Evolutionary conservation across 2,888 invertebrate species (phyloP).

Genomic region (Fabriciana adippe): DNA sequence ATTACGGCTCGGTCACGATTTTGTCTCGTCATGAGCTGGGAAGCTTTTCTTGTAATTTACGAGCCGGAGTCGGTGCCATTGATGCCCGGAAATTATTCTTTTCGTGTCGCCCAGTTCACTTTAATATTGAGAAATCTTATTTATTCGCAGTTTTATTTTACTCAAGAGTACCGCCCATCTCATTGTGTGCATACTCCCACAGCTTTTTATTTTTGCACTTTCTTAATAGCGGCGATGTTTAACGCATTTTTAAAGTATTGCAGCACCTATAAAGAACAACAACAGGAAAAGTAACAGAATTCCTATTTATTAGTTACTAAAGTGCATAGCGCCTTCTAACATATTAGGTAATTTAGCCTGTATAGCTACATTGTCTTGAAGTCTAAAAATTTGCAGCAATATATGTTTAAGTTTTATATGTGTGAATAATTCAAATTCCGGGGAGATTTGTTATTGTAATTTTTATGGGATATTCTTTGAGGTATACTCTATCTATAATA

Average conservation of each 20-base stretch:
- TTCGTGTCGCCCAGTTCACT: constrained; percentile 50
- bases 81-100: constrained; percentile 65
- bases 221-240: constrained; percentile 22
- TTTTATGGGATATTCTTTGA: too few species aligned
- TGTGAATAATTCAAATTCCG: too few species aligned
- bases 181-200: constrained; percentile 16
- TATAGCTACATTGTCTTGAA: too few species aligned
- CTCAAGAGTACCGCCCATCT: constrained; percentile 15
- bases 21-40: constrained; percentile 42
- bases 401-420: too few species aligned
- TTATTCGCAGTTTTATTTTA: constrained; percentile 26
- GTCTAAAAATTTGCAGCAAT: too few species aligned
- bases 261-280: constrained; percentile 12
- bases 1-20: constrained; percentile 46
- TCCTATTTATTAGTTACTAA: neutral
- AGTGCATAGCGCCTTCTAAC: neutral
- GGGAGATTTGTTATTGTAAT: too few species aligned
- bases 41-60: constrained; percentile 49
- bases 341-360: too few species aligned
- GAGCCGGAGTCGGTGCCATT: constrained; percentile 48
- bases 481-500: too few species aligned
- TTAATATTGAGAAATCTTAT: constrained; percentile 52
- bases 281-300: constrained; percentile 5
- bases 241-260: constrained; percentile 18
- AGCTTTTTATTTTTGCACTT: constrained; percentile 21